Evolutionary conservation across 2,113 vertebrate genomes (phyloP), one percentile per base, ranked within the genome.

Genomic region (Danionella cerebrum): DNA sequence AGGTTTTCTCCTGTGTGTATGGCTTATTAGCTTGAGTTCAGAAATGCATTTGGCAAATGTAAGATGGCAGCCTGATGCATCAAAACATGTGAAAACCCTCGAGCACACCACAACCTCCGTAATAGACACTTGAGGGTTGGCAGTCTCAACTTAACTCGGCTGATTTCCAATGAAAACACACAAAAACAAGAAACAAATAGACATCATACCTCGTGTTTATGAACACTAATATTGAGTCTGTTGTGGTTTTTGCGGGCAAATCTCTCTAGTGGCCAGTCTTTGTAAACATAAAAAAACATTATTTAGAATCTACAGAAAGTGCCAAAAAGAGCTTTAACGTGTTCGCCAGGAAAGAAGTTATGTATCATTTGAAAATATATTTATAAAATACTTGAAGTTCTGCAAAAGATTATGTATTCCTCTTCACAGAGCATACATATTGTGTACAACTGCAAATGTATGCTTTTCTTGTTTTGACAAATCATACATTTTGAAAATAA

Each of bases 51-150:
- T 60, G 39, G 58, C 14, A 60, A 45, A 60, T 60, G 39, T 19
- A 31, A 19, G 25, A 60, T 60, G 39, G 58, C 39, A 60, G 27
- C n/a, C 25, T 60, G 31, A 60, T 60, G 24, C 25, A 45, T 38
- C 42, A 38, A 45, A 60, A 60, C 39, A 45, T 44, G 16, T 41
- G 21, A 45, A 41, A 60, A 60, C 16, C 18, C 58, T 19, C 11
- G 5, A 3, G 4, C 11, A 60, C 27, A 60, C 58, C 58, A 60
- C 41, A 60, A 16, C 25, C 10, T 41, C 39, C 29, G 58, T 45
- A 31, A 45, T 11, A 60, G 57, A 60, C 39, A 60, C 58, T 60
- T 45, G 25, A 45, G 58, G 41, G 58, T 29, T 60, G 58, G 58
- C 58, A 60, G 27, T 45, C 58, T 45, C 25, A n/a, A 10, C 39